These are phyloP conservation scores for Xenops minutus DNA, from an alignment of 2,797 vertebrate genomes.

Conservation along the genomic window DNA sequence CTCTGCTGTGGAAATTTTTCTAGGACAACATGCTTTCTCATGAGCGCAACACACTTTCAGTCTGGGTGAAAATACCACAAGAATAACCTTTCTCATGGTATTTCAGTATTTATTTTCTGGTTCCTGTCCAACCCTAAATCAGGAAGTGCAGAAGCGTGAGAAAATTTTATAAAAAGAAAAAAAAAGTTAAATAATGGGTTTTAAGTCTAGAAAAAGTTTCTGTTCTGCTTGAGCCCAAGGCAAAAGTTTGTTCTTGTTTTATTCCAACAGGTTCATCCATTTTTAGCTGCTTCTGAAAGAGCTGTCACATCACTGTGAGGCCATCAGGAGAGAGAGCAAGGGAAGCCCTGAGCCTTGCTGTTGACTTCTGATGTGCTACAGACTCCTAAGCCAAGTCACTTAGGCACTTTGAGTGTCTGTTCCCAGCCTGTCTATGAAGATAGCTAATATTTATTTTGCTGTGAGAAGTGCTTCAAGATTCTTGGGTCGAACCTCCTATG, in stretches of 20 bases:
- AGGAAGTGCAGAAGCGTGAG: slow-evolving; percentile 69
- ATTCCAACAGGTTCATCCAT: slow-evolving; percentile 37
- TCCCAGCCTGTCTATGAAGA: not conserved
- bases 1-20: slow-evolving; percentile 57
- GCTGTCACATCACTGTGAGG: not conserved
- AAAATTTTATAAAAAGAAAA: slow-evolving; percentile 66
- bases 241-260: slow-evolving; percentile 6
- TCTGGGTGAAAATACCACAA: slow-evolving; percentile 69
- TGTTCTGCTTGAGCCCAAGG: slow-evolving; percentile 1
- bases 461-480: not conserved
- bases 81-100: slow-evolving; percentile 72
- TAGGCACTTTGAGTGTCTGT: accelerated
- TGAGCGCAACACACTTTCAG: slow-evolving; percentile 38
- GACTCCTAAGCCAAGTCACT: not conserved
- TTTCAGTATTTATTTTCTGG: slow-evolving; percentile 70
- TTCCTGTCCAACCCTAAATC: slow-evolving; percentile 67
- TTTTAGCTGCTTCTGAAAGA: not conserved
- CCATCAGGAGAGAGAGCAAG: not conserved
- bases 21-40: slow-evolving; percentile 64
- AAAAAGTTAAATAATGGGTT: slow-evolving; percentile 32
- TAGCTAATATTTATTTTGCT: not conserved
- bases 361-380: not conserved
- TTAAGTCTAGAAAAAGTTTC: slow-evolving; percentile 24
- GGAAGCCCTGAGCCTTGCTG: not conserved
- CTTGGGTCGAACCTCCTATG: not conserved